Evolutionary conservation across 2,113 vertebrate genomes (phyloP).

Genomic region (Romanogobio albipinnatus): DNA sequence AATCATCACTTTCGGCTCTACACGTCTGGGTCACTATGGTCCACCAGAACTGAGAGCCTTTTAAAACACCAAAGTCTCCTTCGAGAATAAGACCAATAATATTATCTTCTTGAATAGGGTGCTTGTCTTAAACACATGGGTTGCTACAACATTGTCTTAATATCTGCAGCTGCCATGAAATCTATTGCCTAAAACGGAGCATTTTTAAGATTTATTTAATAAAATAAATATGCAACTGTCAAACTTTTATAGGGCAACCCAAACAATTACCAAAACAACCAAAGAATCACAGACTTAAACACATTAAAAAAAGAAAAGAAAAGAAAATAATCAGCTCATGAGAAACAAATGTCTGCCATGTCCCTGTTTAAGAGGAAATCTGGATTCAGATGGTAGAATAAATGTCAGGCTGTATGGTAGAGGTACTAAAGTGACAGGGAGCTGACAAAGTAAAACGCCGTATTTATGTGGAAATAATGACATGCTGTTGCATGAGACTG

Average conservation of each 20-base stretch:
- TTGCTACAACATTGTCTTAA: background rate
- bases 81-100: constrained; percentile 29
- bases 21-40: constrained; percentile 65
- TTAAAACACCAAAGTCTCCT: constrained; percentile 58
- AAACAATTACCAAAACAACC: background rate
- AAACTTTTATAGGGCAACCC: background rate
- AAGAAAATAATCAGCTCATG: background rate
- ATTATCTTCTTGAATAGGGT: constrained; percentile 19
- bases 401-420: constrained; percentile 30
- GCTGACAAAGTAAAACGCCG: constrained; percentile 46
- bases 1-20: constrained; percentile 69
- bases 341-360: background rate
- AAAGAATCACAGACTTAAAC: background rate
- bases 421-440: constrained; percentile 26
- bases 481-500: constrained; percentile 38
- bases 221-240: background rate
- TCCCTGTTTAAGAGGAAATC: constrained; percentile 2
- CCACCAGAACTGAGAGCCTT: constrained; percentile 63
- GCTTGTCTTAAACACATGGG: constrained; percentile 9
- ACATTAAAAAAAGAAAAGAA: too few species aligned
- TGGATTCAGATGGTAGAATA: constrained; percentile 3
- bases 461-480: constrained; percentile 60
- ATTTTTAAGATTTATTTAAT: background rate
- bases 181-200: background rate
- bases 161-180: constrained; percentile 19